These are phyloP conservation scores for Macrotus californicus DNA, from an alignment of 2,113 vertebrate genomes.

Conservation along the genomic window DNA sequence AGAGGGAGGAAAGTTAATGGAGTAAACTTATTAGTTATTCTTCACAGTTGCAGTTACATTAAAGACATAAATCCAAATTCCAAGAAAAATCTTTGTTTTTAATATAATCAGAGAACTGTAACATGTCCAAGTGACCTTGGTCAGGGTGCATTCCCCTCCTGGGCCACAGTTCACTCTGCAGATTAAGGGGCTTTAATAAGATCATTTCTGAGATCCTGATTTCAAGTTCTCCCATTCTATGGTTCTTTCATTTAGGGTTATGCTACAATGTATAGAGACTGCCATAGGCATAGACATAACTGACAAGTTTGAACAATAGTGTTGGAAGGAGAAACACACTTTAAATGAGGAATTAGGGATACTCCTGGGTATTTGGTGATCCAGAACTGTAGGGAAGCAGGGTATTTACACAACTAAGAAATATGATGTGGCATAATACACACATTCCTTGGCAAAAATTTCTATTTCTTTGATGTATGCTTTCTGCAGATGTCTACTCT, in stretches of 20 bases:
- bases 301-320: not conserved
- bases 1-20: not conserved
- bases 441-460: not conserved
- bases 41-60: not conserved
- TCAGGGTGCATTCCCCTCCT: not conserved
- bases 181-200: not conserved
- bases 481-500: not conserved
- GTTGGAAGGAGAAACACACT: not conserved
- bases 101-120: conserved; percentile 2
- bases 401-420: not conserved
- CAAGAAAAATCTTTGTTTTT: not conserved
- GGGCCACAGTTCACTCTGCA: not conserved
- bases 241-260: not conserved
- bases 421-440: not conserved
- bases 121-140: not conserved
- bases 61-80: not conserved
- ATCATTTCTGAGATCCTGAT: not conserved
- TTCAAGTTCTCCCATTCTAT: not conserved
- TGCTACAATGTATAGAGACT: not conserved
- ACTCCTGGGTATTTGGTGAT: not conserved
- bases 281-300: not conserved
- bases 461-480: not conserved
- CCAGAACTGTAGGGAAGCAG: not conserved
- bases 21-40: not conserved
- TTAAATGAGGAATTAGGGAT: not conserved